Conservation (phyloP, 2,113 vertebrate species). For the Grammomys dolichurus region DNA sequence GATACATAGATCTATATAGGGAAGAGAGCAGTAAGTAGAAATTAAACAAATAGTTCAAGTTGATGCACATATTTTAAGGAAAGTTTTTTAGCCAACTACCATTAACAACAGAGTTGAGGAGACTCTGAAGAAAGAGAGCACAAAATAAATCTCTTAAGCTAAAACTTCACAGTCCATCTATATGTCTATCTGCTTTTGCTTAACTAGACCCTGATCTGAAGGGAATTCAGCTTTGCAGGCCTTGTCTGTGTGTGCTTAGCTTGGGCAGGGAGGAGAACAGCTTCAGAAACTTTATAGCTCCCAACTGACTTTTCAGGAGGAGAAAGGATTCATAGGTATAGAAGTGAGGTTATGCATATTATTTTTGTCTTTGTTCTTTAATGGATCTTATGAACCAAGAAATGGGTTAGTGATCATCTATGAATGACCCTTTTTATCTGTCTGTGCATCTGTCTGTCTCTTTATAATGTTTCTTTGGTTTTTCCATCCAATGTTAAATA, state of each 20-base stretch:
- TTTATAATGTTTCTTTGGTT: neutral
- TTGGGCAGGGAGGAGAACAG: neutral
- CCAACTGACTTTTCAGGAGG: neutral
- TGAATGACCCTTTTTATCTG: neutral
- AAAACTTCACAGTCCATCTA: neutral
- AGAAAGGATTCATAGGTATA: neutral
- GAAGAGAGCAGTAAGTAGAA: neutral
- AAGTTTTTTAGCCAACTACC: neutral
- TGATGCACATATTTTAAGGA: neutral
- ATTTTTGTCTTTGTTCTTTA: neutral
- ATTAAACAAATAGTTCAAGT: slow-evolving; percentile 3
- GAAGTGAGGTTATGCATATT: neutral
- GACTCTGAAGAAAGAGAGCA: neutral
- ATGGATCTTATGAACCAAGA: neutral
- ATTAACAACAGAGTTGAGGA: neutral
- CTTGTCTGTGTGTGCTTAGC: neutral
- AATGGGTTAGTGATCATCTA: neutral
- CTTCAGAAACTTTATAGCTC: neutral
- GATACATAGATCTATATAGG: neutral
- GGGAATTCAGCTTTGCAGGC: neutral
- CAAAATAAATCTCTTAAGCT: neutral
- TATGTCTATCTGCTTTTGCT: neutral
- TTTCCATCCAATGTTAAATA: neutral
- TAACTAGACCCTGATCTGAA: neutral
- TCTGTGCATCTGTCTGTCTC: neutral